Evolutionary conservation across 2,888 invertebrate genomes (phyloP).

Genomic region (Pelosia muscerda): DNA sequence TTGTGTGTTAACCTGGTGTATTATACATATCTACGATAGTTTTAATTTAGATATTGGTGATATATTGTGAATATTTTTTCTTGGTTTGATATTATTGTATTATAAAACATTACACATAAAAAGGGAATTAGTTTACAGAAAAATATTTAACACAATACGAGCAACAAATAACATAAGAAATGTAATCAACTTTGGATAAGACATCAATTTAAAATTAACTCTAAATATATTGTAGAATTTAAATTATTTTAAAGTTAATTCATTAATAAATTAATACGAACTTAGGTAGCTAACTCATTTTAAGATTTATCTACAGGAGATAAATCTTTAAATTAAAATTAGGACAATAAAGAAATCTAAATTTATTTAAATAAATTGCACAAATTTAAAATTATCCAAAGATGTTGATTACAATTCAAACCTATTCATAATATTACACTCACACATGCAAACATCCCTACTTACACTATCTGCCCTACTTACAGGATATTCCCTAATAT

Average conservation of each 20-base stretch:
- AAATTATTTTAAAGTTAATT: no score
- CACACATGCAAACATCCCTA: conserved; percentile 20
- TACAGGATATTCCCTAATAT: background rate
- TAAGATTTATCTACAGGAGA: no score
- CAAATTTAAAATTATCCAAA: background rate
- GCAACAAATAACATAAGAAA: background rate
- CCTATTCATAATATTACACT: conserved; percentile 10
- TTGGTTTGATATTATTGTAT: background rate
- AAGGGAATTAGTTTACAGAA: conserved; percentile 1
- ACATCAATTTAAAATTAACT: no score
- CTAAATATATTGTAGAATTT: no score
- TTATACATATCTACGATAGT: background rate
- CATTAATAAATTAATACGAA: no score
- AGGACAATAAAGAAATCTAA: no score
- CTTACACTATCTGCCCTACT: conserved; percentile 15
- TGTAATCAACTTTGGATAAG: background rate
- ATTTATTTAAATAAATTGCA: background rate
- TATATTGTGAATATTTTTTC: background rate
- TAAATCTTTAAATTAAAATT: no score
- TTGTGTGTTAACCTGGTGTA: background rate
- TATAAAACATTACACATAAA: background rate
- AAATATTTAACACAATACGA: conserved; percentile 1
- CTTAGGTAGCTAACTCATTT: no score
- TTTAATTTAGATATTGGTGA: background rate
- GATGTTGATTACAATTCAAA: conserved; percentile 16